A percentile compares a stretch with the other conserved stretches of the same genome.
Evolutionary conservation across 2,888 invertebrate species (phyloP).

Genomic region (Agrotis ipsilon): DNA sequence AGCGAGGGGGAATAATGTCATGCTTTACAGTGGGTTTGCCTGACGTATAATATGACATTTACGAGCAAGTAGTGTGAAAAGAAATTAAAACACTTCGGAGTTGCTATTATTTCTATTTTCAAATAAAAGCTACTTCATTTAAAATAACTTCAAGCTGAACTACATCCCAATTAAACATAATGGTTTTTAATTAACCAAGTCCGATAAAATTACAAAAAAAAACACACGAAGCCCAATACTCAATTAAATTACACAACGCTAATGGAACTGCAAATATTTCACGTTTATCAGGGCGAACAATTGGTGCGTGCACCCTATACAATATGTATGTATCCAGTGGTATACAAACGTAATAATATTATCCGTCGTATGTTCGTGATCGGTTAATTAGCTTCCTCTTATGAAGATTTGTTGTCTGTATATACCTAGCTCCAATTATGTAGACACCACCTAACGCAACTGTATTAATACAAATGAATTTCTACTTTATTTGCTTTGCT

Average conservation of each 20-base stretch:
- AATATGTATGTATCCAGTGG: constrained; percentile 9
- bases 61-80: too few species aligned
- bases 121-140: too few species aligned
- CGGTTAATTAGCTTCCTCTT: constrained; percentile 81
- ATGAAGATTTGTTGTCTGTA: constrained; percentile 76
- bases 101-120: too few species aligned
- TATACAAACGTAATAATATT: constrained; percentile 75
- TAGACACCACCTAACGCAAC: constrained; percentile 38
- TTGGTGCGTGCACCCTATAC: constrained; percentile 53
- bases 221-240: constrained; percentile 19
- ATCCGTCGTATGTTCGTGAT: constrained; percentile 78
- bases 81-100: too few species aligned
- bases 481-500: constrained; percentile 22
- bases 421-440: constrained; percentile 54
- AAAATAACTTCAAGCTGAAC: neutral
- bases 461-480: constrained; percentile 18
- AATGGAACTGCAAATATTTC: constrained; percentile 50
- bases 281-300: constrained; percentile 43
- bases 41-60: too few species aligned
- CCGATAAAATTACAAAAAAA: constrained; percentile 25
- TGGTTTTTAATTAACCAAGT: constrained; percentile 27
- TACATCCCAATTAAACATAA: constrained; percentile 30
- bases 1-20: too few species aligned
- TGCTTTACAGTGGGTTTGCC: too few species aligned
- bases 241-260: constrained; percentile 22